Evolutionary conservation across 53 echinoderm and acorn worm species (phyloP).

Genomic region (Stichopus horrens): DNA sequence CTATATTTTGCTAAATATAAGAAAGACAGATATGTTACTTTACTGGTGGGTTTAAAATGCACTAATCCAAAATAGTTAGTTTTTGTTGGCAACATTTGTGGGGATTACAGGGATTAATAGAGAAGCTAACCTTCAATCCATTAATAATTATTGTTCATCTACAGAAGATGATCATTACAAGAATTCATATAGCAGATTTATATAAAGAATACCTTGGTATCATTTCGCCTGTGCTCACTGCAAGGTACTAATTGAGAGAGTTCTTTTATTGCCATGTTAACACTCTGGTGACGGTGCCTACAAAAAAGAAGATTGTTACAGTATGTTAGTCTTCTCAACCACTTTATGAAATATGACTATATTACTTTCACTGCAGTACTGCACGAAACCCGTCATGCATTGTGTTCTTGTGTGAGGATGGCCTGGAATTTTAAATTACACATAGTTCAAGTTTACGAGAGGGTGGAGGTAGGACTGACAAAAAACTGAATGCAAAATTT

Average conservation of each 20-base stretch:
- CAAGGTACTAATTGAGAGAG: slow-evolving; percentile 26
- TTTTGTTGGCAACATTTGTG: neutral
- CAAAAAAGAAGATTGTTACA: neutral
- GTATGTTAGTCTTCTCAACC: too few species aligned
- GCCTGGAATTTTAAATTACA: too few species aligned
- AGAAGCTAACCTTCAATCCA: too few species aligned
- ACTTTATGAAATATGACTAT: too few species aligned
- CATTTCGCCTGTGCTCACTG: neutral
- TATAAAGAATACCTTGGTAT: slow-evolving; percentile 29
- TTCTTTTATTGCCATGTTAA: slow-evolving; percentile 15
- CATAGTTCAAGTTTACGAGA: too few species aligned
- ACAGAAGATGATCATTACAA: neutral
- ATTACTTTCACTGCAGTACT: too few species aligned
- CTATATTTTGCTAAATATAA: slow-evolving; percentile 63
- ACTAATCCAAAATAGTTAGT: neutral
- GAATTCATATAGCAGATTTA: neutral
- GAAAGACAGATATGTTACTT: neutral
- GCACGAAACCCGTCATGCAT: too few species aligned
- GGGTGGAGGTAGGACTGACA: too few species aligned
- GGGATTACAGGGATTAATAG: too few species aligned
- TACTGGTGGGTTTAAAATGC: too few species aligned
- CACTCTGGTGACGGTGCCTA: slow-evolving; percentile 23
- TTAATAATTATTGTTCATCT: neutral
- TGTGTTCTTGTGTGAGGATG: too few species aligned
- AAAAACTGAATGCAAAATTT: too few species aligned